Evolutionary conservation across 2,113 vertebrate genomes (phyloP).

Genomic region (Pseudorasbora parva): DNA sequence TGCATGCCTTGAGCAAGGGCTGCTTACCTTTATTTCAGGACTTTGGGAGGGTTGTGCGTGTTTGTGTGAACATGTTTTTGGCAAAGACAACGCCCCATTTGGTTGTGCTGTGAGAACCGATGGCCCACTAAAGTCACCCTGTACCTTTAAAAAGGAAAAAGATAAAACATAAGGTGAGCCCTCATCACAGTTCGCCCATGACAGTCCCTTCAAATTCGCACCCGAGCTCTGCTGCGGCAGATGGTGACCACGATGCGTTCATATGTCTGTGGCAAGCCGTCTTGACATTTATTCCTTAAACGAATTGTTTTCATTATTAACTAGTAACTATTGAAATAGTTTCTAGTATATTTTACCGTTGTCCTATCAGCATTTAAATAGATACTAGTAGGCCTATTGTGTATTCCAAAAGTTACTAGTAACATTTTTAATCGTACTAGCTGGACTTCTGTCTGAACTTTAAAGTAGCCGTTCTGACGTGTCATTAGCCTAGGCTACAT

Average conservation of each 20-base stretch:
- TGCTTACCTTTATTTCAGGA: slow-evolving; percentile 48
- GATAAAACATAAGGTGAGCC: slow-evolving; percentile 19
- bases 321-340: background rate
- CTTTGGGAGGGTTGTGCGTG: slow-evolving; percentile 54
- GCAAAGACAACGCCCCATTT: slow-evolving; percentile 74
- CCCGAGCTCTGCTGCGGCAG: slow-evolving; percentile 67
- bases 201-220: slow-evolving; percentile 60
- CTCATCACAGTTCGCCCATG: slow-evolving; percentile 53
- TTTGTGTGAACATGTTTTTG: slow-evolving; percentile 53
- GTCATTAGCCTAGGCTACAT: background rate
- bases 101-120: slow-evolving; percentile 60
- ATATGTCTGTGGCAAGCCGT: slow-evolving; percentile 61
- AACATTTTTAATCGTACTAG: background rate
- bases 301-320: background rate
- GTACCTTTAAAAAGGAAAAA: slow-evolving; percentile 61
- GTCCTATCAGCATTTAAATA: background rate
- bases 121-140: slow-evolving; percentile 63
- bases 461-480: background rate
- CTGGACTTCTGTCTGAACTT: background rate
- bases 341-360: background rate
- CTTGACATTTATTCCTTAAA: background rate
- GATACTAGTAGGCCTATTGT: background rate
- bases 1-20: slow-evolving; percentile 64
- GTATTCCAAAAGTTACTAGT: background rate
- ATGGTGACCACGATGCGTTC: slow-evolving; percentile 66